A percentile compares a stretch with the other conserved stretches of the same genome.
Conservation (phyloP, 2,888 invertebrate genomes). For the Mesorhabditis sp. region DNA sequence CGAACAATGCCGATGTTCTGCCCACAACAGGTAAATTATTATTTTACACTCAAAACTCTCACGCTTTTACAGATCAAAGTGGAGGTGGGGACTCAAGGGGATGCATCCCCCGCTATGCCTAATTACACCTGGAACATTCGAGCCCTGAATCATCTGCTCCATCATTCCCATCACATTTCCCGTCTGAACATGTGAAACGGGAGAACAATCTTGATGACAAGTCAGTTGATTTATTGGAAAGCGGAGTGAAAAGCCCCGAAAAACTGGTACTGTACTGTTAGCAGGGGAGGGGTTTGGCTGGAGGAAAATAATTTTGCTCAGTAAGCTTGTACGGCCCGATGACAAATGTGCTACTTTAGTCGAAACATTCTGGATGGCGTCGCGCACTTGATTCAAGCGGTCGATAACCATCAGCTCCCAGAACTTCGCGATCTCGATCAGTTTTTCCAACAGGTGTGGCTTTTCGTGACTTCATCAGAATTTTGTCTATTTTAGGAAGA, state of each 20-base stretch:
- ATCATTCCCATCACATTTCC: slow-evolving; percentile 30
- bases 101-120: slow-evolving; percentile 22
- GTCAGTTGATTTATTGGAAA: background rate
- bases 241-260: no score
- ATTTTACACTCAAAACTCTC: background rate
- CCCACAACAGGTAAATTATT: background rate
- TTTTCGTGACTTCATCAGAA: background rate
- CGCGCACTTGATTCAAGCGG: background rate
- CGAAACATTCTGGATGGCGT: slow-evolving; percentile 1
- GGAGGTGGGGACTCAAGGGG: slow-evolving; percentile 31
- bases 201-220: background rate
- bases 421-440: slow-evolving; percentile 51
- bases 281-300: no score
- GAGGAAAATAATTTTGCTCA: background rate
- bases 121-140: slow-evolving; percentile 19
- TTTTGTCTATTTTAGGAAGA: background rate
- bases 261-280: no score
- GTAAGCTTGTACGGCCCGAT: background rate
- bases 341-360: slow-evolving; percentile 8
- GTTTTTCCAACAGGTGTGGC: slow-evolving; percentile 43
- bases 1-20: background rate
- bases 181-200: slow-evolving; percentile 13
- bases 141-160: slow-evolving; percentile 37
- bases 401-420: slow-evolving; percentile 24
- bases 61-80: slow-evolving; percentile 29